A percentile compares a stretch with the other conserved stretches of the same genome.
phyloP scores from a whole-genome alignment of 2,113 vertebrate genomes.

The Diphyllodes magnificus region DNA sequence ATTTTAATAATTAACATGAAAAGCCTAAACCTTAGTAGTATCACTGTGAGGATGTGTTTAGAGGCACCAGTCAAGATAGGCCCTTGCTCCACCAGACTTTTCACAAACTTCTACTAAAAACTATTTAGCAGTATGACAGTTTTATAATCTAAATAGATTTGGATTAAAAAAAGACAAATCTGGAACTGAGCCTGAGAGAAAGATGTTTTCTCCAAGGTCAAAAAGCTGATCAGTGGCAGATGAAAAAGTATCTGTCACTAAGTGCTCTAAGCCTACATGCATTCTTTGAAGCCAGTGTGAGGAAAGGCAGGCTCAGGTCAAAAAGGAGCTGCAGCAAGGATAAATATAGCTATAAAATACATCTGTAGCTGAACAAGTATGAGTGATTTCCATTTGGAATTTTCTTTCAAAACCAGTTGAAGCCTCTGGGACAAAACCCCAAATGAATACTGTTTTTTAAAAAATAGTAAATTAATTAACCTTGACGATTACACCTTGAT shows the following conservation, averaged over 20 bases:
- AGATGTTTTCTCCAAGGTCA: neutral
- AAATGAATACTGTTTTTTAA: accelerated
- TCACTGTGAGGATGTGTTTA: neutral
- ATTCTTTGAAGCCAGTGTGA: neutral
- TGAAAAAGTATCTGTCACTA: neutral
- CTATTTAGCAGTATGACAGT: neutral
- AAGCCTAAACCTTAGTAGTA: neutral
- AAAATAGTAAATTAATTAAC: neutral
- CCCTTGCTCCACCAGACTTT: neutral
- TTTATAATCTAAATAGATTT: neutral
- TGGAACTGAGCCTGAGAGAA: neutral
- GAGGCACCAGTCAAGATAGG: neutral
- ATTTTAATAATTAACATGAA: neutral
- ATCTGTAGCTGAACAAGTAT: neutral
- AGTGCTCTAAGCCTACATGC: neutral
- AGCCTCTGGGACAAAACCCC: neutral
- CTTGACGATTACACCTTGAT: neutral
- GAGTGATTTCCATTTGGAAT: neutral
- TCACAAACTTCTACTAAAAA: neutral
- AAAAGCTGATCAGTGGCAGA: neutral
- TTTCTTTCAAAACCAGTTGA: neutral
- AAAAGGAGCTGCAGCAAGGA: neutral
- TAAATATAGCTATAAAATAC: neutral
- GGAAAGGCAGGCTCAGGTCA: neutral
- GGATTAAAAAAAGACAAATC: neutral